Base-by-base conservation (phyloP, 2,113 vertebrate genomes). In the Erinaceus europaeus region DNA sequence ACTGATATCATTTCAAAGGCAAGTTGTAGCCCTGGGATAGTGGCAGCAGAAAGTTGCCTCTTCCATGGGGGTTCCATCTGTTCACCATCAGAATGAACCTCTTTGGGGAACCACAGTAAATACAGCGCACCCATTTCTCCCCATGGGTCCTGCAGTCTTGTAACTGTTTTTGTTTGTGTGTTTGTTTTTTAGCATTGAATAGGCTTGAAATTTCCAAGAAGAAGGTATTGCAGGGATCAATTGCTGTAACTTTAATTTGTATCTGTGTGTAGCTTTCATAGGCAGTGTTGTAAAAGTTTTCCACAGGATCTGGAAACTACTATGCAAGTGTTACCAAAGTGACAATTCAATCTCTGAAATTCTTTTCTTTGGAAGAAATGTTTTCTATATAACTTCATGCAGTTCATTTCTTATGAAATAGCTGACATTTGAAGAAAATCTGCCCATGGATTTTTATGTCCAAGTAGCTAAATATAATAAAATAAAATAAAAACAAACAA, bases 1-100 rank as follows among this genome's bases (percentile, higher is more conserved):
- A 88, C 88, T 95, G 96, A 95, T 96, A 94, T 96, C 94, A 92
- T 96, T 97, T 96, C 94, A 95, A 94, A 96, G 89, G 93, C 94
- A 89, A 9, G 1, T 17, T 40, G 67, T 87, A 93, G 81, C 77
- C 89, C 90, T 9, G 0, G 84, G 94, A 89, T 38, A 44, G 86
- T 78, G 94, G 89, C 71, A 96, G 94, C 44, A 40, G 91, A 89
- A 67, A 80, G 84, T 91, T 94, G 40, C 89, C 65, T 93, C 77
- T 73, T n/a, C 86, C 79, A 46, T 72, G 62, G 91, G 89, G 84
- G 89, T 94, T 93, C 96, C 95, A 93, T 77, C 34, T 94, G 94
- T 95, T 96, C 91, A 79, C 79, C 48, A 91, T 95, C 91, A 94
- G 83, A 83, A 92, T 87, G 91, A 91, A 90, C 34, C 32, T 92